A percentile compares a stretch with the other conserved stretches of the same genome.
Evolutionary conservation across 2,797 vertebrate genomes (phyloP).

Genomic region (Gambusia yucatana): DNA sequence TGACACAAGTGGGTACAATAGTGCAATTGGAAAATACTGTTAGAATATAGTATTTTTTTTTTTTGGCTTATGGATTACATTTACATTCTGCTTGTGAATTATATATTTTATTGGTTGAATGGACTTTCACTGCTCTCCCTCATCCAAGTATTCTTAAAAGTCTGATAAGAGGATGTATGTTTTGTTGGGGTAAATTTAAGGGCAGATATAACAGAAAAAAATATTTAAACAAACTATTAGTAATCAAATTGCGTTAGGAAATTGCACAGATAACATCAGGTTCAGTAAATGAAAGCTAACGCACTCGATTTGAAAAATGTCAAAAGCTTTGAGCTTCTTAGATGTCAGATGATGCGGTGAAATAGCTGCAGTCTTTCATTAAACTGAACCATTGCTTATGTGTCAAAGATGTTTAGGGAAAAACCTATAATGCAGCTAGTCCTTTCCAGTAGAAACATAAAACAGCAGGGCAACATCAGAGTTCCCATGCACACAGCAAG

Average conservation of each 20-base stretch:
- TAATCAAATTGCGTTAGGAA: not conserved
- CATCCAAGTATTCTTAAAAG: not conserved
- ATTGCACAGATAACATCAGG: not conserved
- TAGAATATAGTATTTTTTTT: not conserved
- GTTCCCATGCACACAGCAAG: constrained; percentile 12
- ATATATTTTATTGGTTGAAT: not conserved
- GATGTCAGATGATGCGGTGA: not conserved
- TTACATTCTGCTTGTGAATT: not conserved
- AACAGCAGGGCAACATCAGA: constrained; percentile 28
- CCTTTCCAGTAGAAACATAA: constrained; percentile 34
- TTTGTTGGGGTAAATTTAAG: not conserved
- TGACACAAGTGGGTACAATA: not conserved
- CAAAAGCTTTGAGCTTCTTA: not conserved
- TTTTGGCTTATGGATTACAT: not conserved
- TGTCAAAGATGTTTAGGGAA: constrained; percentile 1
- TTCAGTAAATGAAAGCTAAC: not conserved
- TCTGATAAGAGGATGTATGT: not conserved
- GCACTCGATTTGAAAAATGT: not conserved
- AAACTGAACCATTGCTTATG: not conserved
- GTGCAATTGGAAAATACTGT: not conserved
- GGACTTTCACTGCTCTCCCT: not conserved
- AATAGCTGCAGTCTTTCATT: not conserved
- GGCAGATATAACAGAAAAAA: not conserved
- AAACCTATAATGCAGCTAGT: not conserved
- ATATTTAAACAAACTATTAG: not conserved